phyloP scores from a whole-genome alignment of 2,113 vertebrate species.

The Sinocyclocheilus anophthalmus region DNA sequence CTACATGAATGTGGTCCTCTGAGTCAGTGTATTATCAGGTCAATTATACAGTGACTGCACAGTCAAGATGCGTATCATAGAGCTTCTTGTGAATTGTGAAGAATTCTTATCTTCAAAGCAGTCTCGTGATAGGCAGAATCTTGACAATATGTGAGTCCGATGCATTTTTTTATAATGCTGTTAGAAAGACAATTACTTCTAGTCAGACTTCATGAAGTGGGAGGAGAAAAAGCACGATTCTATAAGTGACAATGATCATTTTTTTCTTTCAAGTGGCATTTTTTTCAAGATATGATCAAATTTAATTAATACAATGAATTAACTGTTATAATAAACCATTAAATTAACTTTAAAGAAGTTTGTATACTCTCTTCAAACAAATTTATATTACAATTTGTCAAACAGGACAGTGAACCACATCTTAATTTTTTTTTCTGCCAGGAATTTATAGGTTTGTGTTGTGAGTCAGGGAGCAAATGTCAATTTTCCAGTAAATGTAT shows the following conservation, averaged over 20 bases:
- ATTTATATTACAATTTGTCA: too few species aligned
- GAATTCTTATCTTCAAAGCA: background rate
- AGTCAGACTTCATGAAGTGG: background rate
- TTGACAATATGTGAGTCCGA: background rate
- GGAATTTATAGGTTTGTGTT: background rate
- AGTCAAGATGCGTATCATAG: background rate
- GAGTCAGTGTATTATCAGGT: slow-evolving; percentile 43
- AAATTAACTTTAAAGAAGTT: too few species aligned
- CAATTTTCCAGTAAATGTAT: background rate
- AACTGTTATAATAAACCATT: too few species aligned
- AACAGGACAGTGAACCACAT: too few species aligned
- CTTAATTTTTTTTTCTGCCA: background rate
- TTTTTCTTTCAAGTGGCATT: too few species aligned
- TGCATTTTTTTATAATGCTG: background rate
- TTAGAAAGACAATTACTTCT: background rate
- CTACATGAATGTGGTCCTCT: slow-evolving; percentile 21
- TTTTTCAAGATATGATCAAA: too few species aligned
- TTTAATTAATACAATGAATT: too few species aligned
- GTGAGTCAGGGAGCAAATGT: background rate
- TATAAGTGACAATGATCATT: too few species aligned
- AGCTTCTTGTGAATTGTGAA: background rate
- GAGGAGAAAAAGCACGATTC: background rate
- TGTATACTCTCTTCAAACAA: too few species aligned
- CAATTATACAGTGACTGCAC: slow-evolving; percentile 4
- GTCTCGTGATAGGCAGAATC: background rate